A percentile compares a stretch with the other conserved stretches of the same genome.
These are phyloP conservation scores for Forbesichthys agassizii DNA, from an alignment of 2,113 vertebrate genomes.

Conservation along the genomic window DNA sequence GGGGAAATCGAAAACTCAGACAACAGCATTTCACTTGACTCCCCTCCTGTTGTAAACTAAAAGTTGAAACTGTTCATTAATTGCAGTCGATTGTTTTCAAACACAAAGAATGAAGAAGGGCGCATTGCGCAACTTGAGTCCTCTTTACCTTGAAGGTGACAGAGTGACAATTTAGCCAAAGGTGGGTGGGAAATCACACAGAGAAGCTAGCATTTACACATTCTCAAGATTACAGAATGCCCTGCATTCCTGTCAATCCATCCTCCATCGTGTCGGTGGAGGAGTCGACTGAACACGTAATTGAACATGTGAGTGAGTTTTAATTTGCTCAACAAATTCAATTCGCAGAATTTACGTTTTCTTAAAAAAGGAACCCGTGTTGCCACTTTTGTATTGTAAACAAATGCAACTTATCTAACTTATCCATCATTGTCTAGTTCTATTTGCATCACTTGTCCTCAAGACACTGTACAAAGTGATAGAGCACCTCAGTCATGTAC, in stretches of 20 bases:
- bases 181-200: neutral
- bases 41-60: no score
- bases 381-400: no score
- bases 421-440: no score
- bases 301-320: neutral
- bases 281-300: conserved; percentile 24
- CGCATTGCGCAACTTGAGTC: neutral
- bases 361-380: no score
- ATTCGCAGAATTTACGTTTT: no score
- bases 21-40: no score
- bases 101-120: neutral
- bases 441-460: no score
- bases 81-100: neutral
- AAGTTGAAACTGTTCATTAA: neutral
- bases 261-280: conserved; percentile 22
- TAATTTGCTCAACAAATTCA: neutral
- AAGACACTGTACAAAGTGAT: no score
- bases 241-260: conserved; percentile 40
- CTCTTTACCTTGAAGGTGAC: neutral
- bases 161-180: neutral
- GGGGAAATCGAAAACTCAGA: no score
- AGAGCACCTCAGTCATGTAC: no score
- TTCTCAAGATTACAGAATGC: conserved; percentile 55
- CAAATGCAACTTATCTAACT: no score
- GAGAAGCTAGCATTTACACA: conserved; percentile 20